These are phyloP conservation scores for Hermaeophaga mercurialis DNA, from an alignment of 2,888 invertebrate species.

Conservation along the genomic window DNA sequence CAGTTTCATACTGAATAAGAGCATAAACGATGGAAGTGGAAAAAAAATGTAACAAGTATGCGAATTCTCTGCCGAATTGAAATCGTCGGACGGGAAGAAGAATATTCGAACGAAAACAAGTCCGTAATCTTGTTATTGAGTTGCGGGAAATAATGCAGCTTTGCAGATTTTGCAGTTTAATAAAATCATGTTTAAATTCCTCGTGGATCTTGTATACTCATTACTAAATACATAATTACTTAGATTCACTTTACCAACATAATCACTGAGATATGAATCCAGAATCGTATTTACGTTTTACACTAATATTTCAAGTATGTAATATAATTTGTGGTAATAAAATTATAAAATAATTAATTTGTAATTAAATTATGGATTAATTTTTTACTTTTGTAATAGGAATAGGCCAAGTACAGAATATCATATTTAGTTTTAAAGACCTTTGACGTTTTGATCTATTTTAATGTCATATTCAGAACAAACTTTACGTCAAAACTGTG, in stretches of 20 bases:
- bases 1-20: neutral
- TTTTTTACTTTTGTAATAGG: too few species aligned
- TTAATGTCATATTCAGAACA: too few species aligned
- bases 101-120: constrained; percentile 31
- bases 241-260: constrained; percentile 42
- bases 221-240: constrained; percentile 47
- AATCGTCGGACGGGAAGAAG: constrained; percentile 17
- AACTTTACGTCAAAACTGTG: too few species aligned
- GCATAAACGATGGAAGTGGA: neutral
- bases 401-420: too few species aligned
- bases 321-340: too few species aligned
- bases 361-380: too few species aligned
- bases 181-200: constrained; percentile 47
- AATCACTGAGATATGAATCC: constrained; percentile 32
- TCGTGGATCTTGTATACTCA: constrained; percentile 41
- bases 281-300: constrained; percentile 31
- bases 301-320: too few species aligned
- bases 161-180: constrained; percentile 47
- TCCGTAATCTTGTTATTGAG: constrained; percentile 46
- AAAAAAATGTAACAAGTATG: neutral
- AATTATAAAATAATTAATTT: too few species aligned
- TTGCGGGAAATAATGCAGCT: constrained; percentile 45
- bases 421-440: too few species aligned
- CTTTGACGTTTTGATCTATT: too few species aligned
- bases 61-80: neutral